Evolutionary conservation across 53 echinoderm and acorn worm genomes (phyloP).

Genomic region (Stichopus horrens): DNA sequence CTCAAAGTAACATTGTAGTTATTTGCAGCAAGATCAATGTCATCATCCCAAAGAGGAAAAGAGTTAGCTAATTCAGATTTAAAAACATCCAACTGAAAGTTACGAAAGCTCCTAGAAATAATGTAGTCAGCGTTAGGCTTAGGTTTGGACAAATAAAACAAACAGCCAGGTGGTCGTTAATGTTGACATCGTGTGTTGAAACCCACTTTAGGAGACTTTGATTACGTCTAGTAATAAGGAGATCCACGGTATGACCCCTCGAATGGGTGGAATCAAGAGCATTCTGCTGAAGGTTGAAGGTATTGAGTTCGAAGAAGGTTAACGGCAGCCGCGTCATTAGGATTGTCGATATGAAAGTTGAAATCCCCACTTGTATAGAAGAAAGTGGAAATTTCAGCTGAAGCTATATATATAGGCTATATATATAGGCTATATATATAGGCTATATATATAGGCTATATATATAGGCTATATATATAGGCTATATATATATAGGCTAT

Average conservation of each 20-base stretch:
- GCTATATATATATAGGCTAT: too few relatives aligned
- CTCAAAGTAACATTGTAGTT: not conserved
- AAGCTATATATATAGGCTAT: too few relatives aligned
- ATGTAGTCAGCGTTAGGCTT: conserved; percentile 22
- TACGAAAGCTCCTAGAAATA: conserved; percentile 18
- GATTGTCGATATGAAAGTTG: conserved; percentile 18
- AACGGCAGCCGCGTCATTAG: conserved; percentile 3
- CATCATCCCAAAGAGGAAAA: conserved; percentile 9
- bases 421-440: too few relatives aligned
- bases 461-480: too few relatives aligned
- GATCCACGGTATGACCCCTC: conserved; percentile 16
- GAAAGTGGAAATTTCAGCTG: too few relatives aligned
- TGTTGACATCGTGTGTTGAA: conserved; percentile 18
- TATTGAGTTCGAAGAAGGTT: conserved; percentile 8
- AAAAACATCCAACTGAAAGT: conserved; percentile 32
- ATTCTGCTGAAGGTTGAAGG: conserved; percentile 34
- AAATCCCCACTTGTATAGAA: not conserved
- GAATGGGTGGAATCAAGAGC: conserved; percentile 21
- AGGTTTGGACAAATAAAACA: conserved; percentile 21
- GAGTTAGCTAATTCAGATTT: conserved; percentile 16
- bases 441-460: too few relatives aligned
- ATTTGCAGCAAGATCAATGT: not conserved
- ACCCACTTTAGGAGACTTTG: conserved; percentile 20
- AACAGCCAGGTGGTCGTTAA: conserved; percentile 12
- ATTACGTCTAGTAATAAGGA: conserved; percentile 33